These are phyloP conservation scores for Ditylenchus dipsaci DNA, from an alignment of 1,140 invertebrate genomes.

Conservation along the genomic window DNA sequence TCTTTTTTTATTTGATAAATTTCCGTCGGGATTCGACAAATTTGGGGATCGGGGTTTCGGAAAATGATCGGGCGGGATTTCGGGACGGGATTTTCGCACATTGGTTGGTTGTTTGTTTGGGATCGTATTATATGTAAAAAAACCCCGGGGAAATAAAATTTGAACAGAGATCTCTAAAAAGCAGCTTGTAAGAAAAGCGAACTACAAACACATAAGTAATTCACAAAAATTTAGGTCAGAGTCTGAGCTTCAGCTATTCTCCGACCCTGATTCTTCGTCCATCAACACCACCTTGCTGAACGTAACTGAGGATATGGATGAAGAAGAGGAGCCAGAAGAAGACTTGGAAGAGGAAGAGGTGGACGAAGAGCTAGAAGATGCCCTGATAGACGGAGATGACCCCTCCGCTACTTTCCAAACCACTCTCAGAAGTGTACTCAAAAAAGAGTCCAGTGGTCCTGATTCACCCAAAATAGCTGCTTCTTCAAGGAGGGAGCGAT, in stretches of 20 bases:
- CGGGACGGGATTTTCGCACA: too few relatives aligned
- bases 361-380: neutral
- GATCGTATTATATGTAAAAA: too few relatives aligned
- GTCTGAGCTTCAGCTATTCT: neutral
- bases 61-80: too few relatives aligned
- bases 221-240: neutral
- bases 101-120: too few relatives aligned
- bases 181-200: too few relatives aligned
- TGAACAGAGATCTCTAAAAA: too few relatives aligned
- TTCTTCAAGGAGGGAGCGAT: neutral
- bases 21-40: too few relatives aligned
- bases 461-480: neutral
- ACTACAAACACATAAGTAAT: neutral
- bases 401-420: neutral
- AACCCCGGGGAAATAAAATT: too few relatives aligned
- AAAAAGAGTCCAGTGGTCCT: neutral
- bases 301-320: neutral
- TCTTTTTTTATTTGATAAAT: too few relatives aligned
- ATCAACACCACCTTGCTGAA: neutral
- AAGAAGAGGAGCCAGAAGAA: neutral
- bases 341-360: neutral
- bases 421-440: neutral
- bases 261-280: neutral
- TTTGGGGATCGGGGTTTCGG: too few relatives aligned
- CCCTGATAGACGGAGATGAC: neutral